These are phyloP conservation scores for Morone chrysops DNA, from an alignment of 2,113 vertebrate species.

Conservation along the genomic window DNA sequence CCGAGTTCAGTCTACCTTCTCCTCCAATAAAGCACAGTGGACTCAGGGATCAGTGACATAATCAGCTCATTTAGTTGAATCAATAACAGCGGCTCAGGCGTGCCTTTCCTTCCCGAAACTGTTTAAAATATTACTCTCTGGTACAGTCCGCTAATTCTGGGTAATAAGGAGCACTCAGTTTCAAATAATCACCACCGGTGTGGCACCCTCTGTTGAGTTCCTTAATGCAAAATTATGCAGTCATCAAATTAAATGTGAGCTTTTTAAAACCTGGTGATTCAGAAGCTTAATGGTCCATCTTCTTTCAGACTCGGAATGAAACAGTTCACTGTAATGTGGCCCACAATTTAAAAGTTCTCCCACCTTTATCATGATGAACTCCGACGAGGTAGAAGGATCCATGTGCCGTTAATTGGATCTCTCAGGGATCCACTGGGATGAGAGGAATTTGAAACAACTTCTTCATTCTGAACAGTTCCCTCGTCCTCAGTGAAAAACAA, in stretches of 20 bases:
- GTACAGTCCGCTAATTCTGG: slow-evolving; percentile 49
- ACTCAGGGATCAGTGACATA: slow-evolving; percentile 33
- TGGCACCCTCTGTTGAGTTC: slow-evolving; percentile 44
- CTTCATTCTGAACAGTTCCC: neutral
- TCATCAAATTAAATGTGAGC: slow-evolving; percentile 64
- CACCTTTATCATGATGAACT: slow-evolving; percentile 29
- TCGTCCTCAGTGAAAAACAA: neutral
- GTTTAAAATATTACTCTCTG: slow-evolving; percentile 50
- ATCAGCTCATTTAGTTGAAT: slow-evolving; percentile 64
- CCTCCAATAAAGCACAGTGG: slow-evolving; percentile 25
- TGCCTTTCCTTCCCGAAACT: slow-evolving; percentile 44
- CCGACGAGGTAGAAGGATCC: slow-evolving; percentile 9
- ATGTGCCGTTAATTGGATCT: slow-evolving; percentile 16
- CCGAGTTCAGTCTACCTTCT: slow-evolving; percentile 10
- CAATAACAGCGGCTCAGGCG: slow-evolving; percentile 49
- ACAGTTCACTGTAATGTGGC: slow-evolving; percentile 42
- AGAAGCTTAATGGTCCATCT: slow-evolving; percentile 55
- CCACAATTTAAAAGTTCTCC: slow-evolving; percentile 43
- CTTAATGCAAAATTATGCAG: slow-evolving; percentile 66
- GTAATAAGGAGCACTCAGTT: slow-evolving; percentile 50
- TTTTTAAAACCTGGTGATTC: slow-evolving; percentile 56
- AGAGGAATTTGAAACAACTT: neutral
- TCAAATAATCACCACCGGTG: slow-evolving; percentile 50
- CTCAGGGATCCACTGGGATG: neutral
- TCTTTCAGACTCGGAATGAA: slow-evolving; percentile 48